Conservation (phyloP, 2,888 invertebrate species). For the Ischnura elegans region DNA sequence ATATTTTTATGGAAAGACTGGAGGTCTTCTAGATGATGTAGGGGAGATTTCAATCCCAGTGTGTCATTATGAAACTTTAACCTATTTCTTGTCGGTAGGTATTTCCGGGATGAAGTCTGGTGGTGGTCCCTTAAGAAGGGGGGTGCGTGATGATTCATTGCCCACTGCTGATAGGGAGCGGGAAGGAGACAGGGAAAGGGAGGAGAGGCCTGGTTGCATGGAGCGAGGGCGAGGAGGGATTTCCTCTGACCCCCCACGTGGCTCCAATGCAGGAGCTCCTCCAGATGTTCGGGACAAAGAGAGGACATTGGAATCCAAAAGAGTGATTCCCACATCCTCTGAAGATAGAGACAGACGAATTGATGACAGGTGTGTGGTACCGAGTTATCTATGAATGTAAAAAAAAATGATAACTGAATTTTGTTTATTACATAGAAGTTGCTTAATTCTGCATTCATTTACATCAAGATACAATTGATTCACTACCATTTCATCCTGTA, state of each 20-base stretch:
- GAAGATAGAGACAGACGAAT: slow-evolving; percentile 39
- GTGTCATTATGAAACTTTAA: no score
- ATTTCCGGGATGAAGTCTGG: slow-evolving; percentile 31
- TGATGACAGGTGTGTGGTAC: slow-evolving; percentile 27
- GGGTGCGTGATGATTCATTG: slow-evolving; percentile 57
- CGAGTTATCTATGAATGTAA: no score
- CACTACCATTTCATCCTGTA: no score
- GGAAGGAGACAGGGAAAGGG: slow-evolving; percentile 69
- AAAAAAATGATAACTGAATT: no score
- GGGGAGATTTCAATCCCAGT: no score
- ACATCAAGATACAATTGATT: no score
- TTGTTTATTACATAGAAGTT: background rate
- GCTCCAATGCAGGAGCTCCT: background rate
- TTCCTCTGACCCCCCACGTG: slow-evolving; percentile 15
- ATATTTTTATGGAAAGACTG: no score
- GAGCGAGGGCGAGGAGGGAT: slow-evolving; percentile 32
- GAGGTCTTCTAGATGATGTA: no score
- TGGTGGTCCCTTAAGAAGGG: background rate
- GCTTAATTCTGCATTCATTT: background rate
- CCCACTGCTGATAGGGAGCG: slow-evolving; percentile 74
- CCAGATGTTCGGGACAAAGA: slow-evolving; percentile 41
- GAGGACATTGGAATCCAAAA: slow-evolving; percentile 40
- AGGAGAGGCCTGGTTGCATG: background rate
- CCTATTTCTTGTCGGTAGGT: background rate
- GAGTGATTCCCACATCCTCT: slow-evolving; percentile 48